Evolutionary conservation across 2,797 vertebrate species (phyloP), one percentile per base, ranked within the genome.

Genomic region (Meda fulgida): DNA sequence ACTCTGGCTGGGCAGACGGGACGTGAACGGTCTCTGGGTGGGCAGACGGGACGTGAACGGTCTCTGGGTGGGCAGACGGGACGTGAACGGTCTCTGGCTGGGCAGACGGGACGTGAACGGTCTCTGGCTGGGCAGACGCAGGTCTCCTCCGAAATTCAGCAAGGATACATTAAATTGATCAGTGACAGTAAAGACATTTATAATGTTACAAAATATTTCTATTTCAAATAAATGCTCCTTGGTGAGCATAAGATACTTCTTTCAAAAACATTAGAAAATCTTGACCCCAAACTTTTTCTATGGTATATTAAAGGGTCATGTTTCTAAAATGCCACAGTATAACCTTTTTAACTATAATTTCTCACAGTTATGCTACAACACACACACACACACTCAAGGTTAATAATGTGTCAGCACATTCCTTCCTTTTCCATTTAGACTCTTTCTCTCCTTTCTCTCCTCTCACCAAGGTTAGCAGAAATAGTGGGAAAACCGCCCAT

Each of bases 391-490:
- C 40, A 2, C n/a, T 34, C 69, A 81, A 53, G 60, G 78, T 73
- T 80, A 40, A 66, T 75, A 3, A 48, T 66, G 72, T 66, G 63
- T 87, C 85, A 60, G 46, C 80, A 81, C 83, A 67, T 85, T 78
- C 78, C 53, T 70, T 55, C 26, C 9, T 77, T 63, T 85, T 60
- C n/a, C 63, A 65, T 55, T 83, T 69, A 46, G 34, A 31, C 31
- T 40, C 51, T 38, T 53, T 53, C 69, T 58, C 60, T 75, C 14
- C 85, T 89, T 83, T 89, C 31, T 31, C 55, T 48, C n/a, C n/a
- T n/a, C n/a, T n/a, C n/a, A 55, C 75, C 73, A 67, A 80, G 46
- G 69, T 84, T 66, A 65, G 76, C 43, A 43, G 46, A 83, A 72
- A 58, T n/a, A 67, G 11, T 78, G 31, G 51, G 58, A 73, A 73